A percentile compares a stretch with the other conserved stretches of the same genome.
These are phyloP conservation scores for Anthoscopus minutus DNA, from an alignment of 2,113 vertebrate genomes.

Conservation along the genomic window DNA sequence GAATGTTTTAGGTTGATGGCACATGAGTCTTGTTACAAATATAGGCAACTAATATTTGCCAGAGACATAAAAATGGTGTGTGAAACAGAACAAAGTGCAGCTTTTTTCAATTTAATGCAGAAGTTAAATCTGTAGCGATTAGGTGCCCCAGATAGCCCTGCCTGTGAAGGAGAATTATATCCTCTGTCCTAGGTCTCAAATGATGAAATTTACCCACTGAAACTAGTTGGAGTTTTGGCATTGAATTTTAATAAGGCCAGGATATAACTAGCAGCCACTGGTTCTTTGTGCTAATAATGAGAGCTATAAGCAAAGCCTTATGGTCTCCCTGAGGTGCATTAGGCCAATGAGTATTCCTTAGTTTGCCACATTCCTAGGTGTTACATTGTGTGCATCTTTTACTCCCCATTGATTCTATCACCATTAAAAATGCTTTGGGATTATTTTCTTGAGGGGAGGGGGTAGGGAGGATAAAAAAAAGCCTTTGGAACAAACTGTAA, in stretches of 20 bases:
- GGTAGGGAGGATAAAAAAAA: neutral
- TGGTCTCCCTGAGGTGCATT: neutral
- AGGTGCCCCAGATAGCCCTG: neutral
- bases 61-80: neutral
- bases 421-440: neutral
- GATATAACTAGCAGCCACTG: neutral
- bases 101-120: neutral
- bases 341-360: neutral
- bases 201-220: neutral
- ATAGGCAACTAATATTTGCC: neutral
- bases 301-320: neutral
- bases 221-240: neutral
- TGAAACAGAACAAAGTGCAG: neutral
- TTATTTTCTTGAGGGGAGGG: neutral
- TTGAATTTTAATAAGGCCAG: neutral
- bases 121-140: neutral
- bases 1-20: neutral
- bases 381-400: neutral
- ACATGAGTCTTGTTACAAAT: neutral
- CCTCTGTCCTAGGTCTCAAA: neutral
- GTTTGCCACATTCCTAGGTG: neutral
- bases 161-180: neutral
- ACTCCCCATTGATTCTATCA: neutral
- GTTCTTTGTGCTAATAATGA: neutral
- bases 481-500: neutral